Conservation (phyloP, 2,888 invertebrate species). For the Vanessa cardui region DNA sequence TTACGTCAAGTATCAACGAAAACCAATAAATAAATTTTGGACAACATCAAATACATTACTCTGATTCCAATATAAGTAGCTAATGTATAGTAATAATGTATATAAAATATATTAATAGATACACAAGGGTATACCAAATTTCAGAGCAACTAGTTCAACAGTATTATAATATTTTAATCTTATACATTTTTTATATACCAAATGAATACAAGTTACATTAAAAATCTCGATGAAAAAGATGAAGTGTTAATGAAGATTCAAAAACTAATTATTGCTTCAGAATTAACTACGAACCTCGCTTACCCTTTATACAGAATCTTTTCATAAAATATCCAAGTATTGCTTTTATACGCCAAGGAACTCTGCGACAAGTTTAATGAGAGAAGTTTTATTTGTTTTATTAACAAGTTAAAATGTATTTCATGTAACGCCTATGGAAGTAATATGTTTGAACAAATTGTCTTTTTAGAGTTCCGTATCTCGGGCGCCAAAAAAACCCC, state of each 20-base stretch:
- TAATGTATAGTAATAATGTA: too few species aligned
- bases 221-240: background rate
- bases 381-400: background rate
- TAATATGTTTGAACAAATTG: too few species aligned
- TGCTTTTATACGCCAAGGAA: background rate
- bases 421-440: too few species aligned
- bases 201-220: background rate
- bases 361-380: slow-evolving; percentile 3
- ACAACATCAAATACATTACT: too few species aligned
- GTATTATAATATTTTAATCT: too few species aligned
- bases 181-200: background rate
- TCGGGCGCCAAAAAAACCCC: too few species aligned
- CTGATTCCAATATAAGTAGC: too few species aligned
- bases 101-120: too few species aligned
- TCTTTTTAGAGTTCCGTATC: too few species aligned
- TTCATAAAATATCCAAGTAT: background rate
- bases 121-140: background rate
- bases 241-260: background rate
- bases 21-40: too few species aligned
- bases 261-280: slow-evolving; percentile 5
- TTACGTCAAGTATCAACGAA: too few species aligned
- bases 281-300: background rate
- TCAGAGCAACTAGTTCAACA: too few species aligned
- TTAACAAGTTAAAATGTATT: background rate
- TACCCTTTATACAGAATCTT: background rate